Conservation (phyloP, 2,113 vertebrate species). For the Rousettus leschenaultii region DNA sequence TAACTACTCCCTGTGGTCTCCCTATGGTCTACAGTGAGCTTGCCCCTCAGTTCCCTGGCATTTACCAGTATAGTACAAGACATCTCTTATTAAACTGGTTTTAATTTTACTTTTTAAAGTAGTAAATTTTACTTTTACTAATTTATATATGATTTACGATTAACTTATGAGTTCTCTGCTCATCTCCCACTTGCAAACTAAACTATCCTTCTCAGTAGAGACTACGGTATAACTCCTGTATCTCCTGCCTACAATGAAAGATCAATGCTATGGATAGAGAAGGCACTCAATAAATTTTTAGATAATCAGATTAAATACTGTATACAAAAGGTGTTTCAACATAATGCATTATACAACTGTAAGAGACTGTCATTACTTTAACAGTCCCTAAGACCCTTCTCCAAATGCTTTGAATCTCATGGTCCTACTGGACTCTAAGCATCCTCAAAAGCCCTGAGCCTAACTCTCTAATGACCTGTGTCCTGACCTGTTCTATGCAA, state of each 20-base stretch:
- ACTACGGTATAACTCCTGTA: neutral
- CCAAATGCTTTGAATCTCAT: neutral
- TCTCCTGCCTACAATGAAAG: slow-evolving; percentile 10
- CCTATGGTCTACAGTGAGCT: neutral
- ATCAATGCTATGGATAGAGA: neutral
- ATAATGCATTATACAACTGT: neutral
- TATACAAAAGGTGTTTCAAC: neutral
- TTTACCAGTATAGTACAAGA: neutral
- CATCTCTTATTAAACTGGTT: neutral
- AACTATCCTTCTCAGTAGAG: neutral
- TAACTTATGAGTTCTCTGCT: neutral
- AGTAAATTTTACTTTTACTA: slow-evolving; percentile 22
- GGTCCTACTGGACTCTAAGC: neutral
- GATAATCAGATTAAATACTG: neutral
- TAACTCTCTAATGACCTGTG: neutral
- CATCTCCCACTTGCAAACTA: neutral
- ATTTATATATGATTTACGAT: neutral
- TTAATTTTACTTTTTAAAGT: slow-evolving; percentile 29
- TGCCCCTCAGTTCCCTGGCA: neutral
- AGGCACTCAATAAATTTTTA: neutral
- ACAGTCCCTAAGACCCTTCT: neutral
- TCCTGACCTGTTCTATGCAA: neutral
- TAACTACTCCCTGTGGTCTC: neutral
- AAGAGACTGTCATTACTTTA: neutral
- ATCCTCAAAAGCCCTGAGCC: neutral